These are phyloP conservation scores for Chloropsis cyanopogon DNA, from an alignment of 2,113 vertebrate genomes.

Conservation along the genomic window DNA sequence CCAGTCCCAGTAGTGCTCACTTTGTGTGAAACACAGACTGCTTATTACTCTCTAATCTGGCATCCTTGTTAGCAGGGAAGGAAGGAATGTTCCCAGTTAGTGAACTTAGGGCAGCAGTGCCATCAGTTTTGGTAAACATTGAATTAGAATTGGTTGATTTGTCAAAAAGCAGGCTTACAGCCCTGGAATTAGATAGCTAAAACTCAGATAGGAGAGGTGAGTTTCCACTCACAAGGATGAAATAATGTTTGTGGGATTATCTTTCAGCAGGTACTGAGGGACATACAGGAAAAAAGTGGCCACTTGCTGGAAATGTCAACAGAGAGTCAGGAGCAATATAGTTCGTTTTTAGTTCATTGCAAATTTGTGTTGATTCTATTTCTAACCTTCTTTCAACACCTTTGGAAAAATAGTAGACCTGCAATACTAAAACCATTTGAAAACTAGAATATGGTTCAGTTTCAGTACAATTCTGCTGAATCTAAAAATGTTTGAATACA, in stretches of 20 bases:
- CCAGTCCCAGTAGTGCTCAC: neutral
- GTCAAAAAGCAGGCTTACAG: neutral
- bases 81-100: neutral
- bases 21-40: neutral
- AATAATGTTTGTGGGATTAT: neutral
- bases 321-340: neutral
- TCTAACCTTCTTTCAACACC: neutral
- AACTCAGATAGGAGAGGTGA: neutral
- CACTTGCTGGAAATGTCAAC: neutral
- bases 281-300: neutral
- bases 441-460: neutral
- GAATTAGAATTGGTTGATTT: neutral
- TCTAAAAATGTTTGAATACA: slow-evolving; percentile 35
- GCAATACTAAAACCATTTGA: neutral
- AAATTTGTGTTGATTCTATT: neutral
- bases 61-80: neutral
- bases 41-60: accelerated
- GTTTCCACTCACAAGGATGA: neutral
- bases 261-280: neutral
- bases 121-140: neutral
- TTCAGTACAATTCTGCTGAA: slow-evolving; percentile 29
- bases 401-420: neutral
- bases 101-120: neutral
- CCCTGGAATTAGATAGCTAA: neutral
- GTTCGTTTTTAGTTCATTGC: neutral